Conservation (phyloP, 2,113 vertebrate species). For the Tragelaphus buxtoni region DNA sequence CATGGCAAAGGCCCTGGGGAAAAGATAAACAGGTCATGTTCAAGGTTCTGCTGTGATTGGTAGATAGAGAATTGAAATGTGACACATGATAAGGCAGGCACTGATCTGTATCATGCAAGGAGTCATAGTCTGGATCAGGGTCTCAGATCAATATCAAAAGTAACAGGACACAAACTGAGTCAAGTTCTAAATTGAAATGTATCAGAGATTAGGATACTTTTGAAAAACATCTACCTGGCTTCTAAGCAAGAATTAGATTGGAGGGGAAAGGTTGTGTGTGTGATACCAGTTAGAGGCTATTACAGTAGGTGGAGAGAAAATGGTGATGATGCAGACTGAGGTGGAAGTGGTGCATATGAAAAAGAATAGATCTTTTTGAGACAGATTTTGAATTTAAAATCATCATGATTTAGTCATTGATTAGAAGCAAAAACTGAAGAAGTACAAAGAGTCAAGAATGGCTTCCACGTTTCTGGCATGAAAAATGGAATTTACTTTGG, state of each 20-base stretch:
- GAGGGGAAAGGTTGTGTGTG: background rate
- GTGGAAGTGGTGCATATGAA: background rate
- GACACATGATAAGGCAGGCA: too few relatives aligned
- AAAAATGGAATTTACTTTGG: background rate
- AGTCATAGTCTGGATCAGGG: background rate
- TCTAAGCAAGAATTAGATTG: background rate
- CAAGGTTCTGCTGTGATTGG: background rate
- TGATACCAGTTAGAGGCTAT: background rate
- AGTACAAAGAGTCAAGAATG: background rate
- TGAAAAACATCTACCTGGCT: background rate
- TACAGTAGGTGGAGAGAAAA: background rate
- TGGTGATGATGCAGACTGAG: background rate
- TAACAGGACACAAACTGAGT: background rate
- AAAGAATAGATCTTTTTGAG: background rate
- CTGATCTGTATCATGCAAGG: too few relatives aligned
- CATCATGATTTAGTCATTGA: background rate
- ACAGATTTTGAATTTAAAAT: background rate
- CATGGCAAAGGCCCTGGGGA: background rate
- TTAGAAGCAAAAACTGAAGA: background rate
- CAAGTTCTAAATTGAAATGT: background rate
- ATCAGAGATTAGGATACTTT: background rate
- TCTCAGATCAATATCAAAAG: background rate
- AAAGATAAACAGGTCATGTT: background rate
- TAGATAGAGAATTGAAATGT: rapidly evolving
- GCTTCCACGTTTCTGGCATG: background rate